These are phyloP conservation scores for Halcyon smyrnensis DNA, from an alignment of 2,797 vertebrate species.

Conservation along the genomic window DNA sequence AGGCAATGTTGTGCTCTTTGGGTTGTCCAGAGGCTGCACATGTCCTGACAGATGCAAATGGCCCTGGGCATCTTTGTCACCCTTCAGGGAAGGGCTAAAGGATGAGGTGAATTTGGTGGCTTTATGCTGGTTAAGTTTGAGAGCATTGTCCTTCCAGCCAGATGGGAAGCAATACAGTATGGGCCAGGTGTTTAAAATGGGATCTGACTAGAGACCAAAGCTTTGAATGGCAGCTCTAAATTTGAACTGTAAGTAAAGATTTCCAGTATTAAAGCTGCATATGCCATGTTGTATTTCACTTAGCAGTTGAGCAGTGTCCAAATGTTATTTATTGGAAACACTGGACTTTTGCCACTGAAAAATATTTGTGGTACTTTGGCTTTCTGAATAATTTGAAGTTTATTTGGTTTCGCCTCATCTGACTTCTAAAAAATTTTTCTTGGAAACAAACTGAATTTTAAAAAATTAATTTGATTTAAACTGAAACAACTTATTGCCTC, in stretches of 20 bases:
- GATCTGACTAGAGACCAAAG: neutral
- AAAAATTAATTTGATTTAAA: conserved; percentile 16
- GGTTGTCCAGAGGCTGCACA: neutral
- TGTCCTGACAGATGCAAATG: fast-evolving
- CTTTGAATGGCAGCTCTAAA: conserved; percentile 21
- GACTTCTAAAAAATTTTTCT: neutral
- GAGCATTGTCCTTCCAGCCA: neutral
- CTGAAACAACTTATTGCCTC: neutral
- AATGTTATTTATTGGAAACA: conserved; percentile 45
- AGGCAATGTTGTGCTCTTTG: neutral
- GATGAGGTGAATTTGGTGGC: neutral
- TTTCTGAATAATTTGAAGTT: conserved; percentile 21
- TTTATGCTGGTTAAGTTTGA: neutral
- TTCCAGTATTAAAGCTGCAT: conserved; percentile 2
- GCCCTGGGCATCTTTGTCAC: neutral
- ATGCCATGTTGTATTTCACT: conserved; percentile 34
- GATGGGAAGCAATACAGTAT: neutral
- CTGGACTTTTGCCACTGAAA: conserved; percentile 30
- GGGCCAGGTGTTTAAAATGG: neutral
- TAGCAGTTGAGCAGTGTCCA: conserved; percentile 1
- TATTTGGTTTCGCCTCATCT: conserved; percentile 38
- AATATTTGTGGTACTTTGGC: conserved; percentile 53
- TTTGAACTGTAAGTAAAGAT: conserved; percentile 38
- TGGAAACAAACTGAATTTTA: neutral
- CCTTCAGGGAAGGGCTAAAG: neutral